Percentiles rank a stretch among this genome's conserved stretches.
These are phyloP conservation scores for Oscheius sp. DNA, from an alignment of 2,888 invertebrate genomes.

Conservation along the genomic window DNA sequence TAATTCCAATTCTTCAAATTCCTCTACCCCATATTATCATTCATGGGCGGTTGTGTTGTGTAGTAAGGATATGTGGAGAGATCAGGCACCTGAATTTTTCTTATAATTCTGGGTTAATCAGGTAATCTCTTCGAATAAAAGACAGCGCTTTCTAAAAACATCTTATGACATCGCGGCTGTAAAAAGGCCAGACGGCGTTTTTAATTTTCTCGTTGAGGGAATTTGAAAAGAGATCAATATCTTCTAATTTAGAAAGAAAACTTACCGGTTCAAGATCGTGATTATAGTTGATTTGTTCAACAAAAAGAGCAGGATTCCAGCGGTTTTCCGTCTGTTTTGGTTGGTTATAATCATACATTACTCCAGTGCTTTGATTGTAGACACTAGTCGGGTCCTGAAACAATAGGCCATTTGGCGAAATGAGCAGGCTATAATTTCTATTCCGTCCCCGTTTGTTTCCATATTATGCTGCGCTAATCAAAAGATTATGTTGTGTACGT, in stretches of 20 bases:
- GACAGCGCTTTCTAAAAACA: background rate
- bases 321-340: background rate
- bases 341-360: background rate
- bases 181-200: no score
- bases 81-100: background rate
- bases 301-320: conserved; percentile 16
- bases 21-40: background rate
- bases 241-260: no score
- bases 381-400: conserved; percentile 19
- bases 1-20: no score
- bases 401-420: no score
- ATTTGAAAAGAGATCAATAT: no score
- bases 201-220: no score
- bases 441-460: background rate
- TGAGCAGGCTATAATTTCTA: background rate
- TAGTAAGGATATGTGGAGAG: conserved; percentile 7
- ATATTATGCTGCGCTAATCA: background rate
- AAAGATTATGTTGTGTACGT: background rate
- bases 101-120: background rate
- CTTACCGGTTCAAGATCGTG: background rate
- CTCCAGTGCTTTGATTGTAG: conserved; percentile 2
- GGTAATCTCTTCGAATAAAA: background rate
- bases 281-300: background rate
- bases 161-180: no score
- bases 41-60: background rate